These are phyloP conservation scores for Melinaea menophilus DNA, from an alignment of 2,888 invertebrate genomes.

Conservation along the genomic window DNA sequence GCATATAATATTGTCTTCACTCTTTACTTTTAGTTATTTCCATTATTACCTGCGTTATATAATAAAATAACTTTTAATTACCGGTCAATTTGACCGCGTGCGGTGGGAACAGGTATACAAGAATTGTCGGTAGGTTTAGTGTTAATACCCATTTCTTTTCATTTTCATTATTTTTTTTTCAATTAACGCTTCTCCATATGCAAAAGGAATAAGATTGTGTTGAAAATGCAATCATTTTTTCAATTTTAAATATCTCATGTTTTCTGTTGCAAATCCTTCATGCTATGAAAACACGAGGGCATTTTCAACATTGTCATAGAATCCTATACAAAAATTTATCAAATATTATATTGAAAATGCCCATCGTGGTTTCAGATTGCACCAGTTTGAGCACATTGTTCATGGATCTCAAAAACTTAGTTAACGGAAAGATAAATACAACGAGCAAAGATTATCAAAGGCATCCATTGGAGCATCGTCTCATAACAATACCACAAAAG, in stretches of 20 bases:
- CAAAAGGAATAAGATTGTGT: constrained; percentile 60
- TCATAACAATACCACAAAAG: constrained; percentile 74
- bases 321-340: constrained; percentile 34
- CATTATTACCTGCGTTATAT: too few relatives aligned
- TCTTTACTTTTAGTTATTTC: too few relatives aligned
- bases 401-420: constrained; percentile 74
- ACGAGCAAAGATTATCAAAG: constrained; percentile 55
- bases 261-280: constrained; percentile 66
- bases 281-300: constrained; percentile 75
- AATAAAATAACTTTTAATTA: too few relatives aligned
- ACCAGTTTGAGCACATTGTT: constrained; percentile 71
- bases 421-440: constrained; percentile 66
- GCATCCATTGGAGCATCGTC: constrained; percentile 60
- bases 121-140: too few relatives aligned
- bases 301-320: constrained; percentile 68
- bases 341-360: constrained; percentile 66
- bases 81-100: too few relatives aligned
- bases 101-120: too few relatives aligned
- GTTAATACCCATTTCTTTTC: background rate
- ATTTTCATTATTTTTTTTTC: constrained; percentile 8
- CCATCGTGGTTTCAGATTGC: constrained; percentile 78
- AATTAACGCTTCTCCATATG: constrained; percentile 41
- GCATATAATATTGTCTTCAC: too few relatives aligned
- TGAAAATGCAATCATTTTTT: constrained; percentile 76
- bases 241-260: constrained; percentile 54